phyloP scores from a whole-genome alignment of 2,797 vertebrate species.

The Hirundo rustica region DNA sequence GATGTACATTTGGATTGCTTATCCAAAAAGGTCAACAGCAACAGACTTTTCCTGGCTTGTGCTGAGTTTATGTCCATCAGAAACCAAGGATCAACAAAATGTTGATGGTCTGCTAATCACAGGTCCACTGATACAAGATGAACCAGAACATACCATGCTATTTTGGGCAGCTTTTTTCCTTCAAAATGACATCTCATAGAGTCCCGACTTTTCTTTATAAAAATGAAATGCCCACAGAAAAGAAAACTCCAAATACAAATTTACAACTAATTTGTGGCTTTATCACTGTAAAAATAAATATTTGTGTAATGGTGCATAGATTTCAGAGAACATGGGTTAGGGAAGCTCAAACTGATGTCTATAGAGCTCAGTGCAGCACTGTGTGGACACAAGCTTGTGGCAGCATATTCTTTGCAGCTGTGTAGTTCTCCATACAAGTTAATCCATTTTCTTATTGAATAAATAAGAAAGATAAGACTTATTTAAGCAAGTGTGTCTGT shows the following conservation, averaged over 20 bases:
- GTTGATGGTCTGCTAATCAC: neutral
- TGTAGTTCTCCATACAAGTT: neutral
- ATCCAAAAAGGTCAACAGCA: neutral
- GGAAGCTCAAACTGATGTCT: neutral
- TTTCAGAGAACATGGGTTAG: neutral
- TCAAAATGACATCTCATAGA: neutral
- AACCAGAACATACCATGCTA: neutral
- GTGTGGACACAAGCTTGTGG: neutral
- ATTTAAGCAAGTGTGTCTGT: neutral
- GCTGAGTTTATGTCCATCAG: neutral
- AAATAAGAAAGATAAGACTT: neutral
- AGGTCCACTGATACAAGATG: neutral
- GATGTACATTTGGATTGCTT: neutral
- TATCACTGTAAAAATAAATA: neutral
- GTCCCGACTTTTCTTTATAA: neutral
- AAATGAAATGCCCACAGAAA: neutral
- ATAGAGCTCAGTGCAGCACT: neutral
- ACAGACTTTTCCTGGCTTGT: neutral
- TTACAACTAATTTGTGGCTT: neutral
- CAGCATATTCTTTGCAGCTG: neutral
- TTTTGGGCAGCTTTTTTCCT: neutral
- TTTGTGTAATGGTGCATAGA: neutral
- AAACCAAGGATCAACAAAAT: neutral
- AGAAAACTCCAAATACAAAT: neutral
- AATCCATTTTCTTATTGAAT: neutral